phyloP scores from a whole-genome alignment of 2,797 vertebrate species.

The Eulemur coronatus region DNA sequence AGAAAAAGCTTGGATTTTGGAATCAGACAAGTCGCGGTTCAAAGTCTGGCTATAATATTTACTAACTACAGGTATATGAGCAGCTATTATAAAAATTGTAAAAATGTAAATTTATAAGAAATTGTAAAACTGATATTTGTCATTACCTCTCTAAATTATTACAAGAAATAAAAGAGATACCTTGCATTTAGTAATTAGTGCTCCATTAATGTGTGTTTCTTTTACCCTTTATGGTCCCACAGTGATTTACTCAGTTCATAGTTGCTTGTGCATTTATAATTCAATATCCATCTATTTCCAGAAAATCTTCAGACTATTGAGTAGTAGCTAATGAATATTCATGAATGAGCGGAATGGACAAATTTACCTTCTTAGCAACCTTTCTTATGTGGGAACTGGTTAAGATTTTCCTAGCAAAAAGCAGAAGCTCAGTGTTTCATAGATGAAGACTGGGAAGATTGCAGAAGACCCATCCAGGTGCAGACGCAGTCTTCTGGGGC shows the following conservation, averaged over 20 bases:
- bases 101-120: background rate
- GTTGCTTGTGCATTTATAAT: background rate
- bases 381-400: background rate
- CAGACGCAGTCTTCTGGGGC: background rate
- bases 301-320: background rate
- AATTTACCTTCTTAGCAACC: background rate
- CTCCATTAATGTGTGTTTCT: background rate
- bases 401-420: background rate
- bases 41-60: background rate
- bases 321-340: background rate
- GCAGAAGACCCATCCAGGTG: background rate
- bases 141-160: background rate
- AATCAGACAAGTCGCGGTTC: background rate
- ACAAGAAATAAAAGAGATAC: background rate
- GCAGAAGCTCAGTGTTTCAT: background rate
- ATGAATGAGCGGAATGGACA: background rate
- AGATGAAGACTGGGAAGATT: background rate
- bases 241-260: background rate
- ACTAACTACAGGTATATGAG: background rate
- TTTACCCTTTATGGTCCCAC: background rate
- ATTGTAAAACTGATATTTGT: background rate
- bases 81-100: background rate
- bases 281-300: background rate
- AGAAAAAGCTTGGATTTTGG: background rate
- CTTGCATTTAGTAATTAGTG: background rate